Evolutionary conservation across 2,797 vertebrate genomes (phyloP).

Genomic region (Anguilla obscura): DNA sequence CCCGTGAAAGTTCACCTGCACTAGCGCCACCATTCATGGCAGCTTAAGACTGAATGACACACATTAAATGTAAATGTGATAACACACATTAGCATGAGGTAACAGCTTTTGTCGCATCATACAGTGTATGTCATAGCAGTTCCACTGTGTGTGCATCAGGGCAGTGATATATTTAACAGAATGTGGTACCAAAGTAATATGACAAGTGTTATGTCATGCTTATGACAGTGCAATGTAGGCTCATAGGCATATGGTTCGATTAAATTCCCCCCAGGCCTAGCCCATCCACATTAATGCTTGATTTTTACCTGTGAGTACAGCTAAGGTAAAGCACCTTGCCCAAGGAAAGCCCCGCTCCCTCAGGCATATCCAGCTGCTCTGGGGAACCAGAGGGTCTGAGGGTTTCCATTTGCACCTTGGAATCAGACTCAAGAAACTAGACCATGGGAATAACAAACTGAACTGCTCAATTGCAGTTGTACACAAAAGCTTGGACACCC

Average conservation of each 20-base stretch:
- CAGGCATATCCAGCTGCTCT: not conserved
- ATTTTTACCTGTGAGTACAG: not conserved
- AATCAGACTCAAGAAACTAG: not conserved
- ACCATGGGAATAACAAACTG: not conserved
- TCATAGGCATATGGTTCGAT: too few species aligned
- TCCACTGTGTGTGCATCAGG: not conserved
- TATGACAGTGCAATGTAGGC: too few species aligned
- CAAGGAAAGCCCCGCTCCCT: not conserved
- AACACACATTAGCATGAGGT: not conserved
- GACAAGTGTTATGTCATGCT: too few species aligned
- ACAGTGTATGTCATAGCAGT: not conserved
- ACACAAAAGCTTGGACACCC: not conserved
- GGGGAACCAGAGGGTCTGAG: not conserved
- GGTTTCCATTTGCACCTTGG: not conserved
- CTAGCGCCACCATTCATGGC: not conserved
- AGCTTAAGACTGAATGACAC: not conserved
- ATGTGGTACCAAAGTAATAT: too few species aligned
- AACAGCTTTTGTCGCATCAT: not conserved
- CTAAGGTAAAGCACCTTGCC: not conserved
- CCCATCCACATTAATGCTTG: not conserved
- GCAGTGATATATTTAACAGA: not conserved
- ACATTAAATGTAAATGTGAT: not conserved
- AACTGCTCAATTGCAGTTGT: not conserved
- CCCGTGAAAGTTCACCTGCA: not conserved
- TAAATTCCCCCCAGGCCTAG: not conserved